phyloP scores from a whole-genome alignment of 1,140 invertebrate species.

The Pomacea maculata region DNA sequence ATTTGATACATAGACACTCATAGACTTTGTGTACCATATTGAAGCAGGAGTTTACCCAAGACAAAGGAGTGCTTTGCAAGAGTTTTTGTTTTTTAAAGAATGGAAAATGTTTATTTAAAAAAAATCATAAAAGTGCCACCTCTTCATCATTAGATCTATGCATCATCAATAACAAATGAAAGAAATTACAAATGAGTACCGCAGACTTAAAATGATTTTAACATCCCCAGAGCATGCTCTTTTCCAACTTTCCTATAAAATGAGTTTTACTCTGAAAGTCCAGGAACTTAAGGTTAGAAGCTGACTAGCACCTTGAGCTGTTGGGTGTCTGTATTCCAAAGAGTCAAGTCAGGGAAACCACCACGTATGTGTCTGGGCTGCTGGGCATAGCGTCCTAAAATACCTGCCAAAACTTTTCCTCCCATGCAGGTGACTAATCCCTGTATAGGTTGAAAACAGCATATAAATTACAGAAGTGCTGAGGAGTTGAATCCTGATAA shows the following conservation, averaged over 20 bases:
- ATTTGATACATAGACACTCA: too few relatives aligned
- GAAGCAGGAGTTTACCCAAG: background rate
- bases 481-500: too few relatives aligned
- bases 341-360: slow-evolving; percentile 85
- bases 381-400: slow-evolving; percentile 72
- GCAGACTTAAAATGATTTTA: too few relatives aligned
- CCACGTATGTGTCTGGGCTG: slow-evolving; percentile 73
- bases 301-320: slow-evolving; percentile 57
- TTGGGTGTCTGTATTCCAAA: slow-evolving; percentile 75
- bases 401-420: slow-evolving; percentile 67
- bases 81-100: background rate
- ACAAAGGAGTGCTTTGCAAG: background rate
- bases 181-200: too few relatives aligned
- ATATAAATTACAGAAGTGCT: too few relatives aligned
- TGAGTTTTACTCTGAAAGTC: background rate
- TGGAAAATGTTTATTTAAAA: background rate
- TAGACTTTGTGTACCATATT: too few relatives aligned
- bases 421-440: slow-evolving; percentile 72
- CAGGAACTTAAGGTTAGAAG: background rate
- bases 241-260: too few relatives aligned
- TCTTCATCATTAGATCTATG: too few relatives aligned
- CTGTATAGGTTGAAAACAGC: slow-evolving; percentile 39
- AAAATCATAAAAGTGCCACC: too few relatives aligned
- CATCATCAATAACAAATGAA: too few relatives aligned
- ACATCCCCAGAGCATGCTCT: background rate